A percentile compares a stretch with the other conserved stretches of the same genome.
Evolutionary conservation across 2,797 vertebrate species (phyloP).

Genomic region (Sparidentex hasta): DNA sequence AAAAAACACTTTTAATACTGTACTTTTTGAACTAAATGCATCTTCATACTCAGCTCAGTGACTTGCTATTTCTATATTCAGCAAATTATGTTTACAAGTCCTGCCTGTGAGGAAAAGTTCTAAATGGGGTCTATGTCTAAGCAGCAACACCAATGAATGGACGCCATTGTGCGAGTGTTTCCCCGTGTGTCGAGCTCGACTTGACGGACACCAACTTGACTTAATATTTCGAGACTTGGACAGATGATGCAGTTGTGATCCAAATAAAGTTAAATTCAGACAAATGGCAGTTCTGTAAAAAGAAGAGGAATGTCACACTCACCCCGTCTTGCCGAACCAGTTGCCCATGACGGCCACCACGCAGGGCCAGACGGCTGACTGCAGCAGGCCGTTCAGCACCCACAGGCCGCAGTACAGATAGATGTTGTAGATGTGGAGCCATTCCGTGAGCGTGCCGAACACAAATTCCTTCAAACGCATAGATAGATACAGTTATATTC

Average conservation of each 20-base stretch:
- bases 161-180: constrained; percentile 40
- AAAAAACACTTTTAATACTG: background rate
- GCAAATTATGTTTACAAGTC: constrained; percentile 21
- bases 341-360: constrained; percentile 98
- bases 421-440: constrained; percentile 94
- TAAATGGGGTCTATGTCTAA: constrained; percentile 60
- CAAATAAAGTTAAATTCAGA: background rate
- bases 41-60: background rate
- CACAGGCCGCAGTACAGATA: constrained; percentile 94
- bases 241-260: background rate
- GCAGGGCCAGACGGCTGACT: constrained; percentile 97
- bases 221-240: constrained; percentile 10
- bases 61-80: constrained; percentile 23
- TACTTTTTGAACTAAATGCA: background rate
- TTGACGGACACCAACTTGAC: constrained; percentile 3
- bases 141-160: constrained; percentile 48
- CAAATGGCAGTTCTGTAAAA: background rate
- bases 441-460: constrained; percentile 95
- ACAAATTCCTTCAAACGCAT: constrained; percentile 88
- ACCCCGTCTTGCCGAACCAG: constrained; percentile 98
- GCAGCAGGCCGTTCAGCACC: constrained; percentile 95
- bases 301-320: constrained; percentile 61
- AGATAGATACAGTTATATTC: background rate
- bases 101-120: constrained; percentile 27
- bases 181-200: constrained; percentile 4